Percentiles rank a stretch among this genome's conserved stretches.
Evolutionary conservation across 2,113 vertebrate genomes (phyloP).

Genomic region (Cyphotilapia sp.): DNA sequence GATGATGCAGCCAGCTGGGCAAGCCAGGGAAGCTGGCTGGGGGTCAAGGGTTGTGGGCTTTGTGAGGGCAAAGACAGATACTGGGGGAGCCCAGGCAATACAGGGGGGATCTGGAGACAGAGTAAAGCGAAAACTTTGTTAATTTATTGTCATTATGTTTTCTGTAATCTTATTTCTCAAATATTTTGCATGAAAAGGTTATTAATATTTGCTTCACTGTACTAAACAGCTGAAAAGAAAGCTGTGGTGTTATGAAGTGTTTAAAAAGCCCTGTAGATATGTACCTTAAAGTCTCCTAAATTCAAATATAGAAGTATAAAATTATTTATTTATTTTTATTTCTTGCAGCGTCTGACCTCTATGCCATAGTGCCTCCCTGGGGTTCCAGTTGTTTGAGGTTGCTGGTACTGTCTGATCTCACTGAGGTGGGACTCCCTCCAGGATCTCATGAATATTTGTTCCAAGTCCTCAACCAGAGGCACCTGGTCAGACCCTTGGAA

Average conservation of each 20-base stretch:
- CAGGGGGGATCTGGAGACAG: constrained; percentile 63
- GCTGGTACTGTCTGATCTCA: constrained; percentile 89
- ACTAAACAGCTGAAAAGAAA: neutral
- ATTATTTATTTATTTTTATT: neutral
- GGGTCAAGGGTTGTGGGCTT: constrained; percentile 71
- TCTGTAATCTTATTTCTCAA: neutral
- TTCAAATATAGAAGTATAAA: neutral
- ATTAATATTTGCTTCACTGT: neutral
- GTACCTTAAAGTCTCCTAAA: neutral
- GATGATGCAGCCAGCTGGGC: constrained; percentile 91
- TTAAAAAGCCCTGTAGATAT: neutral
- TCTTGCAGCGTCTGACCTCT: constrained; percentile 35
- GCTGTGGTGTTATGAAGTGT: neutral
- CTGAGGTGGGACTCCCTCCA: constrained; percentile 91
- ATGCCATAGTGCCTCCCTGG: constrained; percentile 61
- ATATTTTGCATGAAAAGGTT: neutral
- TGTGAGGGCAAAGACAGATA: constrained; percentile 57
- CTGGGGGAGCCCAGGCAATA: constrained; percentile 58
- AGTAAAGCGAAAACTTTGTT: neutral
- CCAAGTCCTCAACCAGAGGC: constrained; percentile 91
- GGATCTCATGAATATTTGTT: constrained; percentile 93
- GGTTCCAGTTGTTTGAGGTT: constrained; percentile 67
- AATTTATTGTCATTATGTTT: neutral
- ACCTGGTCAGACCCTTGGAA: constrained; percentile 85
- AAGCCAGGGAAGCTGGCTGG: constrained; percentile 92